These are phyloP conservation scores for Caenorhabditis tropicalis DNA, from an alignment of 1,140 invertebrate genomes.

Conservation along the genomic window DNA sequence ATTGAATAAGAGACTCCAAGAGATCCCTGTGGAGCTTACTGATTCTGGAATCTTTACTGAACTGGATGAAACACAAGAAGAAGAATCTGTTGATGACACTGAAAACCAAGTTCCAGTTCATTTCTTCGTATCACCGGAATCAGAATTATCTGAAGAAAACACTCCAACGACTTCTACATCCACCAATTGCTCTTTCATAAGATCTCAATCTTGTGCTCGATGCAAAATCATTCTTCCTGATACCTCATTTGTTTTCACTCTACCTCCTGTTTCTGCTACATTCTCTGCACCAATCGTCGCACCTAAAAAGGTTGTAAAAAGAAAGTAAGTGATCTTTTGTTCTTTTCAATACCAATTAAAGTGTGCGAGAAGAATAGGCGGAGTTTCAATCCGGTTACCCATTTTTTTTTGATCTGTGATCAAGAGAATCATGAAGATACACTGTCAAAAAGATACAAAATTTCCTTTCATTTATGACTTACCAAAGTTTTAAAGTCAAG, in stretches of 20 bases:
- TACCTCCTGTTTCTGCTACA: constrained; percentile 9
- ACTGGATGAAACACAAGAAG: neutral
- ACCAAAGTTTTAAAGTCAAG: neutral
- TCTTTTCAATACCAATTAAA: neutral
- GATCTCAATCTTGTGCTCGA: constrained; percentile 24
- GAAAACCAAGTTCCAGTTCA: neutral
- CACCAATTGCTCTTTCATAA: neutral
- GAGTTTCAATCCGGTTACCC: neutral
- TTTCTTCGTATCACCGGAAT: neutral
- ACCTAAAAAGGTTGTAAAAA: constrained; percentile 11
- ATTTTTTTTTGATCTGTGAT: neutral
- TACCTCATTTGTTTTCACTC: neutral
- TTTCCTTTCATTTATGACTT: neutral
- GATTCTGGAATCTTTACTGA: neutral
- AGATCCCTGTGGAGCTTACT: neutral
- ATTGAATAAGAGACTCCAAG: neutral
- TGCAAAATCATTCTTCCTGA: constrained; percentile 19
- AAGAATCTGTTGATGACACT: neutral
- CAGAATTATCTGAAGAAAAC: neutral
- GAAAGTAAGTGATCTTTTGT: constrained; percentile 24
- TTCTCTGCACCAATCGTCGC: constrained; percentile 11
- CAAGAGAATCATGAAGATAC: constrained; percentile 7
- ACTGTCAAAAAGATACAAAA: neutral
- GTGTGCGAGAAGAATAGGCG: neutral
- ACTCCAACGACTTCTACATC: too few species aligned